phyloP scores from a whole-genome alignment of 2,797 vertebrate species.

The Limnodromus scolopaceus region DNA sequence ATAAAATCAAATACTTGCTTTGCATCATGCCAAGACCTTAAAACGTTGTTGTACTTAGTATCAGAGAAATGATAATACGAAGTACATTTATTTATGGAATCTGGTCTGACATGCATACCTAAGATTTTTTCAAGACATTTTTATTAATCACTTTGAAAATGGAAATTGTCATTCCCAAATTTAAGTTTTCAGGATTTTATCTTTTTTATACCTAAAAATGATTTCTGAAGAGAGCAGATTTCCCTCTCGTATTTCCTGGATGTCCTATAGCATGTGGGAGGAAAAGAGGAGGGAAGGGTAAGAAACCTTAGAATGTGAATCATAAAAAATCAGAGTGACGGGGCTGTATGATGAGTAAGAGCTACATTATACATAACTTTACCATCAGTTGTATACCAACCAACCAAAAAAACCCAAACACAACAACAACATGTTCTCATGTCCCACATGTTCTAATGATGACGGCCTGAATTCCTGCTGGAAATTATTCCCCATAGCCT shows the following conservation, averaged over 20 bases:
- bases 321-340: background rate
- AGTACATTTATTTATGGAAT: background rate
- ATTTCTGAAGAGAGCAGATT: background rate
- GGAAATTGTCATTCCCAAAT: background rate
- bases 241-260: background rate
- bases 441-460: background rate
- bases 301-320: background rate
- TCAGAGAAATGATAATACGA: background rate
- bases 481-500: background rate
- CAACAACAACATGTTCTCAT: background rate
- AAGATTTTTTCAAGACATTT: background rate
- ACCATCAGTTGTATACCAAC: background rate
- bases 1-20: background rate
- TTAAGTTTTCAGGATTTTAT: background rate
- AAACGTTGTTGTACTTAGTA: background rate
- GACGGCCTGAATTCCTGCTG: background rate
- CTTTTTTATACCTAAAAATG: background rate
- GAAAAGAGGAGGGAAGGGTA: background rate
- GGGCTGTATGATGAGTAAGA: background rate
- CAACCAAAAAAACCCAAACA: background rate
- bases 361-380: background rate
- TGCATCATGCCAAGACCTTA: background rate
- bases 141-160: background rate
- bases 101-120: background rate
- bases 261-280: background rate